These are phyloP conservation scores for Scomber scombrus DNA, from an alignment of 2,113 vertebrate species.

Conservation along the genomic window DNA sequence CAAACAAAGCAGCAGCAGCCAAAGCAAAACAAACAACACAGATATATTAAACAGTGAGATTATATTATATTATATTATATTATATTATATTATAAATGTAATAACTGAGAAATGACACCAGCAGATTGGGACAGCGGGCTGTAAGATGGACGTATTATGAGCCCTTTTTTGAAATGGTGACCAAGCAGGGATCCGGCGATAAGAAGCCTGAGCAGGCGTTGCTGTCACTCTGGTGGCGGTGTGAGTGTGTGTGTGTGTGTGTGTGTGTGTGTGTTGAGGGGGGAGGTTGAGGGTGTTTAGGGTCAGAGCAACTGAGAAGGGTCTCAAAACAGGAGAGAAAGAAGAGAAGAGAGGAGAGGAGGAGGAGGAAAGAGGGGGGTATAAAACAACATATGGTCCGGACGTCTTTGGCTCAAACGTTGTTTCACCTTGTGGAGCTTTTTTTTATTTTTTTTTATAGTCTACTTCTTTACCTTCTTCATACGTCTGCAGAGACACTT, in stretches of 20 bases:
- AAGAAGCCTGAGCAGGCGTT: constrained; percentile 66
- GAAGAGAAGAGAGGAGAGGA: background rate
- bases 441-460: background rate
- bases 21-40: too few species aligned
- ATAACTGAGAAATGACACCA: background rate
- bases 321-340: constrained; percentile 54
- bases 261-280: constrained; percentile 2
- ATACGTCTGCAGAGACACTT: too few species aligned
- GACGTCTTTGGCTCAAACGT: constrained; percentile 20
- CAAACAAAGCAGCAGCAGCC: constrained; percentile 38
- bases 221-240: constrained; percentile 74
- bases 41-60: background rate
- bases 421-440: constrained; percentile 50
- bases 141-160: constrained; percentile 7
- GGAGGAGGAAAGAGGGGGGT: too few species aligned
- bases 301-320: constrained; percentile 58
- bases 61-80: background rate
- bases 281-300: background rate
- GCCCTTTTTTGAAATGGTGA: constrained; percentile 60
- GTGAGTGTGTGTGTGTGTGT: constrained; percentile 8
- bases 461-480: background rate
- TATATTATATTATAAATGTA: constrained; percentile 12
- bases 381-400: constrained; percentile 71
- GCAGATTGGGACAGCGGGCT: background rate
- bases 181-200: constrained; percentile 50